Conservation (phyloP, 1,140 invertebrate genomes). For the Papilio machaon region DNA sequence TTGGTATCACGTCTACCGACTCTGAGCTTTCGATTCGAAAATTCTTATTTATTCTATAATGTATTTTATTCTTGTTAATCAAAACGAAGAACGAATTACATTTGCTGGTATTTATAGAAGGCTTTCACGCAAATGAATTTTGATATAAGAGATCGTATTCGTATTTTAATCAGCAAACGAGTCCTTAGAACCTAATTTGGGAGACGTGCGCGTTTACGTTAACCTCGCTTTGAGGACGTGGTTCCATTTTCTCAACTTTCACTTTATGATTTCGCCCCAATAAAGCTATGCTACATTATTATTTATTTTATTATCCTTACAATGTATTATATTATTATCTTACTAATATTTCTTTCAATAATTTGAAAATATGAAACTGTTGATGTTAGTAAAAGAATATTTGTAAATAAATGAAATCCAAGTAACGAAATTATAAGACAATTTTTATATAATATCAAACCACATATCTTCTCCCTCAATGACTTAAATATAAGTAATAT, state of each 20-base stretch:
- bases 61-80: background rate
- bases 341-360: too few species aligned
- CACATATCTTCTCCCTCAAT: too few species aligned
- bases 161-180: constrained; percentile 63
- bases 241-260: constrained; percentile 31
- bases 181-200: constrained; percentile 54
- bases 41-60: too few species aligned
- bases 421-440: too few species aligned
- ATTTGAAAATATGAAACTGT: background rate
- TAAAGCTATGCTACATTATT: background rate
- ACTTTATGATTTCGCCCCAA: background rate
- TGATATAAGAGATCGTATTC: constrained; percentile 56
- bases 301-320: background rate
- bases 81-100: constrained; percentile 13
- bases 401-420: too few species aligned
- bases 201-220: constrained; percentile 46
- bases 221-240: constrained; percentile 40
- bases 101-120: background rate
- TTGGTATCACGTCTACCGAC: background rate
- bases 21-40: too few species aligned
- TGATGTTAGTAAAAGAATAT: too few species aligned
- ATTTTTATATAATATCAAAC: too few species aligned
- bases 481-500: too few species aligned
- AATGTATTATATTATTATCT: too few species aligned
- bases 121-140: constrained; percentile 47